A percentile compares a stretch with the other conserved stretches of the same genome.
Conservation (phyloP, 2,113 vertebrate species). For the Chauna torquata region DNA sequence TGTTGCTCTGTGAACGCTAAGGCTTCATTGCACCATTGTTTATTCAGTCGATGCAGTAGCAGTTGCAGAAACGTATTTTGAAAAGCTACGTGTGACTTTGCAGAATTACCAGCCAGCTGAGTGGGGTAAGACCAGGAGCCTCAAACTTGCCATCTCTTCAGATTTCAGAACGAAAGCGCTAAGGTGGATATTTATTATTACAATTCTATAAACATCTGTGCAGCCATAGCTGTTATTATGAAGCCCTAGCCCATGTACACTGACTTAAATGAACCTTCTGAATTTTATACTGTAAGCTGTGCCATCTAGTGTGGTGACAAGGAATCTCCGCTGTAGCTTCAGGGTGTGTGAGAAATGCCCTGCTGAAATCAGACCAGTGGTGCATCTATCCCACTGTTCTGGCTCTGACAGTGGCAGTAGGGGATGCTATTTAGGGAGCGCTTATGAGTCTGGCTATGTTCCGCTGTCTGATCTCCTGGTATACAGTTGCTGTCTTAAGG, state of each 20-base stretch:
- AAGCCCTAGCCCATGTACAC: background rate
- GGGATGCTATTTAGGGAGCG: background rate
- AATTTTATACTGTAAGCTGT: background rate
- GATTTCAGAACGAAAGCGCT: background rate
- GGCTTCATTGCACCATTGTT: background rate
- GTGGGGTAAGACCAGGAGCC: background rate
- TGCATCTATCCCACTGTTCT: accelerated
- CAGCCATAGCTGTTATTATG: background rate
- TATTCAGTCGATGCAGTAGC: background rate
- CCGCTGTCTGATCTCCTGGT: background rate
- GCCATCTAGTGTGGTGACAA: constrained; percentile 24
- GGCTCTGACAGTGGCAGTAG: background rate
- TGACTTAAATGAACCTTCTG: background rate
- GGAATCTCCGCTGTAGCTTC: background rate
- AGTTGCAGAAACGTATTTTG: background rate
- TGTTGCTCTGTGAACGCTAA: background rate
- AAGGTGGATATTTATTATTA: background rate
- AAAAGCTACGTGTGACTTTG: background rate
- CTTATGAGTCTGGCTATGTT: background rate
- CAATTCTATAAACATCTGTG: background rate
- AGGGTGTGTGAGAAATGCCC: background rate
- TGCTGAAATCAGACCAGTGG: background rate
- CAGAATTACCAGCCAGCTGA: background rate
- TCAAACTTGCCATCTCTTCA: background rate
- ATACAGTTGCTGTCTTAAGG: background rate